Evolutionary conservation across 2,797 vertebrate species (phyloP), one percentile per base, ranked within the genome.

Genomic region (Propithecus deckenii): DNA sequence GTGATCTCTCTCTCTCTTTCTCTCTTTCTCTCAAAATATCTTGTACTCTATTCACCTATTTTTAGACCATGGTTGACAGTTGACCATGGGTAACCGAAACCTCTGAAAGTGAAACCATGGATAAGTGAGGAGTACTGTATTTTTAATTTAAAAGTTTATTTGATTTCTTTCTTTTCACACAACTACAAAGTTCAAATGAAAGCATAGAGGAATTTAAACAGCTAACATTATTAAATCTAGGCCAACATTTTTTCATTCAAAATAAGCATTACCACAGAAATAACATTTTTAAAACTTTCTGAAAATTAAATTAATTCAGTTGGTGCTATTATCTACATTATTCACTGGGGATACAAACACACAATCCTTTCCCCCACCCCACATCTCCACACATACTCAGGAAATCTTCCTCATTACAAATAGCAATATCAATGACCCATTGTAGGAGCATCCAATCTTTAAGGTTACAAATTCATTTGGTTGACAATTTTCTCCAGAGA

Each of bases 241-340:
- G 10, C n/a, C 22, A 69, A 74, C 8, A 57, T 11, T 38, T 43
- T 52, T 83, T 86, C 35, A 57, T 71, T 69, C 9, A 86, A 63
- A 63, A 72, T 52, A 80, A 67, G 28, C 52, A 50, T 61, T 80
- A 80, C 15, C 35, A 91, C 17, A 65, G 18, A 95, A 91, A 80
- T 91, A 63, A 25, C 2, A 28, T 57, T 57, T 75, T 75, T 38
- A 13, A 78, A n/a, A 61, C 43, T 18, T 43, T 46, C 22, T 46
- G 11, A 11, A 65, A 48, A 79, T 48, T 76, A 23, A 48, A n/a
- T 72, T 5, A 74, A 46, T 46, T 91, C 30, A 35, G 1, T 67
- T 22, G 12, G 11, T 59, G 11, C 5, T 76, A 32, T 86, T 38
- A 55, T n/a, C 14, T 67, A 41, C 23, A 57, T 10, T 86, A 46